These are phyloP conservation scores for Andricus curvator DNA, from an alignment of 2,888 invertebrate genomes.

Conservation along the genomic window DNA sequence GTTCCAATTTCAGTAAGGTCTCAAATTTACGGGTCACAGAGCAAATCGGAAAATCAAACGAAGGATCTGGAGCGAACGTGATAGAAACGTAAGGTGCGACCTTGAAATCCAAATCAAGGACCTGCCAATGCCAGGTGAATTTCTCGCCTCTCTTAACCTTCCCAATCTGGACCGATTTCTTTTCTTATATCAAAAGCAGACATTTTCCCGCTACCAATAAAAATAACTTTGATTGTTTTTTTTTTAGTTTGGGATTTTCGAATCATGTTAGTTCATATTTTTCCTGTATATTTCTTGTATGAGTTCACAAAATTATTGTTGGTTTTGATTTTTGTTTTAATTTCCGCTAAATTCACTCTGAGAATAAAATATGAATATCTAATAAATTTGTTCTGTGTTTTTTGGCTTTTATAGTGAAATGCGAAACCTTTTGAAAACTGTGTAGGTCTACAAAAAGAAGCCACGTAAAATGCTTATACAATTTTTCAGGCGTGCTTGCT, in stretches of 20 bases:
- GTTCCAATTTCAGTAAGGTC: background rate
- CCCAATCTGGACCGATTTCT: background rate
- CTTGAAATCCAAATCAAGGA: slow-evolving; percentile 31
- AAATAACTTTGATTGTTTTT: background rate
- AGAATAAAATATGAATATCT: too few relatives aligned
- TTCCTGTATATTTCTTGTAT: too few relatives aligned
- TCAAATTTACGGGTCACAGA: slow-evolving; percentile 10
- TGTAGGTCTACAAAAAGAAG: background rate
- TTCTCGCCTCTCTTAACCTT: background rate
- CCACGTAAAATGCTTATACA: background rate
- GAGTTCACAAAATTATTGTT: too few relatives aligned
- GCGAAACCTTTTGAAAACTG: background rate
- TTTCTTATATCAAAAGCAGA: slow-evolving; percentile 1
- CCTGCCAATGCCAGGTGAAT: slow-evolving; percentile 8
- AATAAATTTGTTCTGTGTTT: too few relatives aligned
- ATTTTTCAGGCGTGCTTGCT: slow-evolving; percentile 5
- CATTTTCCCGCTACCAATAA: background rate
- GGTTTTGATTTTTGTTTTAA: too few relatives aligned
- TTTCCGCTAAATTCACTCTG: too few relatives aligned
- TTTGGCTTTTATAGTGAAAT: background rate
- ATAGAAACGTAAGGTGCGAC: background rate
- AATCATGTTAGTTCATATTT: too few relatives aligned
- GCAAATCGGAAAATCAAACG: slow-evolving; percentile 17
- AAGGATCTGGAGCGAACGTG: slow-evolving; percentile 22
- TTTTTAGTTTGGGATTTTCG: too few relatives aligned